Evolutionary conservation across 1,140 invertebrate genomes (phyloP).

Genomic region (Latrodectus geometricus): DNA sequence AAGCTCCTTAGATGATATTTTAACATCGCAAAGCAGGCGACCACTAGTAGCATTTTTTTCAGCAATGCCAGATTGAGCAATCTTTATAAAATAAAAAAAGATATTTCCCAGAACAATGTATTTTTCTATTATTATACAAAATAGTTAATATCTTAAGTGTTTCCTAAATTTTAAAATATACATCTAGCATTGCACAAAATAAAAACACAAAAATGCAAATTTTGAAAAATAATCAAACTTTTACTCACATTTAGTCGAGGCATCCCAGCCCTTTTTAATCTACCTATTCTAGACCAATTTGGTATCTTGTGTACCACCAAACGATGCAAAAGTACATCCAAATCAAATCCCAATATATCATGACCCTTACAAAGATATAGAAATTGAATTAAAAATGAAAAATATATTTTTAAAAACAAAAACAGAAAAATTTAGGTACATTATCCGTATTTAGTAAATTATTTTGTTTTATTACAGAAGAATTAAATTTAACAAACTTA

Average conservation of each 20-base stretch:
- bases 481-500: no score
- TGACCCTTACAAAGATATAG: slow-evolving; percentile 77
- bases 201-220: no score
- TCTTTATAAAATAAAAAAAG: slow-evolving; percentile 45
- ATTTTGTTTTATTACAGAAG: background rate
- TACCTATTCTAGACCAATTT: slow-evolving; percentile 91
- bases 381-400: no score
- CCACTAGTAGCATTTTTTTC: slow-evolving; percentile 78
- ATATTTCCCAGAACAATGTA: no score
- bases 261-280: slow-evolving; percentile 79
- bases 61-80: slow-evolving; percentile 65
- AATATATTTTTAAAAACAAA: no score
- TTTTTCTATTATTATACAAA: no score
- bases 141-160: no score
- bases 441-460: no score
- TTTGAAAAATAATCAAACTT: background rate
- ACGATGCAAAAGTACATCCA: slow-evolving; percentile 88
- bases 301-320: slow-evolving; percentile 80
- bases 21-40: slow-evolving; percentile 92
- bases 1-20: slow-evolving; percentile 92
- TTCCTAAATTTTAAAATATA: no score
- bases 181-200: no score
- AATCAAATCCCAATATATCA: slow-evolving; percentile 87
- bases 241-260: slow-evolving; percentile 70
- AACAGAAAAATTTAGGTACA: no score